Evolutionary conservation across 2,113 vertebrate species (phyloP).

Genomic region (Choloepus hoffmanni): DNA sequence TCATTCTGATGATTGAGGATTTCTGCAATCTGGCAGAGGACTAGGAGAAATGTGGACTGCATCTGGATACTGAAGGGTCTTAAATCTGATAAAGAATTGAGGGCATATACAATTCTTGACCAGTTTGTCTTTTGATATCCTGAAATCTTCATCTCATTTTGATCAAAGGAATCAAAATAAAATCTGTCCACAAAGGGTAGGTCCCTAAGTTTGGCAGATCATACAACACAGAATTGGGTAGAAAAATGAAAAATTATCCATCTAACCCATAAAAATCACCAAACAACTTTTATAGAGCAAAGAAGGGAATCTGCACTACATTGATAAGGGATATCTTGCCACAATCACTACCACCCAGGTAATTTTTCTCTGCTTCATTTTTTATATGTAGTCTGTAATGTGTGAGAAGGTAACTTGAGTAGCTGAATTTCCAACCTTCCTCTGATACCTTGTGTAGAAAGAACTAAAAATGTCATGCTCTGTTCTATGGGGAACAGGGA

Average conservation of each 20-base stretch:
- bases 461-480: not conserved
- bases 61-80: not conserved
- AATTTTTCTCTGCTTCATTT: slow-evolving; percentile 4
- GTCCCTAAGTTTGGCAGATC: not conserved
- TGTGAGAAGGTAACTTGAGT: not conserved
- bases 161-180: slow-evolving; percentile 16
- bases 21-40: not conserved
- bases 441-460: not conserved
- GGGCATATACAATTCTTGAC: not conserved
- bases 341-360: not conserved
- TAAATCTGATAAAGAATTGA: not conserved
- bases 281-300: not conserved
- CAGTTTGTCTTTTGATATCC: not conserved
- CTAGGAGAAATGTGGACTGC: not conserved
- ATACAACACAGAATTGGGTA: not conserved
- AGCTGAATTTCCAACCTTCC: not conserved
- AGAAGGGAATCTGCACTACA: not conserved
- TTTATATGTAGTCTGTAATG: not conserved
- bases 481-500: not conserved
- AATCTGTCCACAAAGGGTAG: not conserved
- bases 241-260: not conserved
- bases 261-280: not conserved
- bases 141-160: slow-evolving; percentile 12
- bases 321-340: not conserved
- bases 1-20: not conserved